Evolutionary conservation across 2,888 invertebrate species (phyloP).

Genomic region (Argyresthia albistria): DNA sequence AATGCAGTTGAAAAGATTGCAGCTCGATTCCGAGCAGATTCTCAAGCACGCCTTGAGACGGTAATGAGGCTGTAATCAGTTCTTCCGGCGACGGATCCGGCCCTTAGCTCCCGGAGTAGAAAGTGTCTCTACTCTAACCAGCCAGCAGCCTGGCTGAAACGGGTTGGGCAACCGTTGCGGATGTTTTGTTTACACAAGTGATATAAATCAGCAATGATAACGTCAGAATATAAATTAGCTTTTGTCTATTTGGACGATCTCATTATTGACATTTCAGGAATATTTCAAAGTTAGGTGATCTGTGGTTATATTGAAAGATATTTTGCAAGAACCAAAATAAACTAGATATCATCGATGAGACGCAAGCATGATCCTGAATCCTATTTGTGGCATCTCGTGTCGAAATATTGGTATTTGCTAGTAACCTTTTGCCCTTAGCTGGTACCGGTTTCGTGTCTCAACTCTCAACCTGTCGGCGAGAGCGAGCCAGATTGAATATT

Average conservation of each 20-base stretch:
- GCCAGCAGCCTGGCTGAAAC: slow-evolving; percentile 24
- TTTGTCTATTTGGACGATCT: neutral
- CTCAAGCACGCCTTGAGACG: slow-evolving; percentile 9
- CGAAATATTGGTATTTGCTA: slow-evolving; percentile 40
- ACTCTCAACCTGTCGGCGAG: slow-evolving; percentile 32
- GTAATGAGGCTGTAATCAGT: slow-evolving; percentile 52
- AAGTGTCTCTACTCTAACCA: slow-evolving; percentile 32
- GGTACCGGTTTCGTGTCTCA: slow-evolving; percentile 47
- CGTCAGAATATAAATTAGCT: neutral
- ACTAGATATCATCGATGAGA: too few species aligned
- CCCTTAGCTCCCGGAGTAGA: slow-evolving; percentile 35
- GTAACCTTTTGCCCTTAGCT: slow-evolving; percentile 50
- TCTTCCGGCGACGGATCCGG: slow-evolving; percentile 42
- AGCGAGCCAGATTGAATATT: slow-evolving; percentile 31
- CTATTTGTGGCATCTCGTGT: slow-evolving; percentile 14
- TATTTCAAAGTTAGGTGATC: too few species aligned
- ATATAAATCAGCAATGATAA: slow-evolving; percentile 34
- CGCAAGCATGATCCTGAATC: slow-evolving; percentile 10
- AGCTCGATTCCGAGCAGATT: too few species aligned
- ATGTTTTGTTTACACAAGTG: slow-evolving; percentile 44
- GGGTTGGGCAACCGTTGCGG: slow-evolving; percentile 37
- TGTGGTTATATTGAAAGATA: too few species aligned
- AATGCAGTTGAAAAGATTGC: neutral
- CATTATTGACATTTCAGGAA: too few species aligned
- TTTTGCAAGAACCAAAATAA: too few species aligned